Evolutionary conservation across 1,140 invertebrate genomes (phyloP).

Genomic region (Pseudomyrmex dendroicus): DNA sequence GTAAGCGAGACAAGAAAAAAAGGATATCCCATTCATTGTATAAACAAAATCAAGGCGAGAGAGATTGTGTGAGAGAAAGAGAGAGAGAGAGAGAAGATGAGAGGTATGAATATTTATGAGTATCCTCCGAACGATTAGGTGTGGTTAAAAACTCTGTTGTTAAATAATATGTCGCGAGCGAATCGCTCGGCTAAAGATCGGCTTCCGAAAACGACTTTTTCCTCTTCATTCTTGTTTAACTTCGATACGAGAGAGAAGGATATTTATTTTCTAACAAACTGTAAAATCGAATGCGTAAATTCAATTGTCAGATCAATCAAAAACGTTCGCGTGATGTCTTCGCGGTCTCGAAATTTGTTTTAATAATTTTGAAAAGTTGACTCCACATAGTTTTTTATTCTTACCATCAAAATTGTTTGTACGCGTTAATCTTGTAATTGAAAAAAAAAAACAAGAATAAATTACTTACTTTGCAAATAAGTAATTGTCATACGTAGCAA

Average conservation of each 20-base stretch:
- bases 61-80: conserved; percentile 8
- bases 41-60: conserved; percentile 70
- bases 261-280: neutral
- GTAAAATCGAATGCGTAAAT: neutral
- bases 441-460: too few relatives aligned
- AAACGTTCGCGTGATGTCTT: too few relatives aligned
- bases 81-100: conserved; percentile 66
- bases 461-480: too few relatives aligned
- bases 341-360: too few relatives aligned
- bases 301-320: neutral
- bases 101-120: conserved; percentile 54
- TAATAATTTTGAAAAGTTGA: too few relatives aligned
- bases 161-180: conserved; percentile 82
- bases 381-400: too few relatives aligned
- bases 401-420: too few relatives aligned
- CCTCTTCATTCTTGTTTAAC: too few relatives aligned
- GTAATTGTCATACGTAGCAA: too few relatives aligned
- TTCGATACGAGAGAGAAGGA: too few relatives aligned
- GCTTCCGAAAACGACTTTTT: conserved; percentile 25
- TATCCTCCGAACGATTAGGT: conserved; percentile 79
- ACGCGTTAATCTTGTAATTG: too few relatives aligned
- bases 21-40: conserved; percentile 82
- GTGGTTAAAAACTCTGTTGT: conserved; percentile 82
- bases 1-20: conserved; percentile 62
- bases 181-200: conserved; percentile 77